A percentile compares a stretch with the other conserved stretches of the same genome.
Evolutionary conservation across 2,888 invertebrate genomes (phyloP).

Genomic region (Neelides folsomi): DNA sequence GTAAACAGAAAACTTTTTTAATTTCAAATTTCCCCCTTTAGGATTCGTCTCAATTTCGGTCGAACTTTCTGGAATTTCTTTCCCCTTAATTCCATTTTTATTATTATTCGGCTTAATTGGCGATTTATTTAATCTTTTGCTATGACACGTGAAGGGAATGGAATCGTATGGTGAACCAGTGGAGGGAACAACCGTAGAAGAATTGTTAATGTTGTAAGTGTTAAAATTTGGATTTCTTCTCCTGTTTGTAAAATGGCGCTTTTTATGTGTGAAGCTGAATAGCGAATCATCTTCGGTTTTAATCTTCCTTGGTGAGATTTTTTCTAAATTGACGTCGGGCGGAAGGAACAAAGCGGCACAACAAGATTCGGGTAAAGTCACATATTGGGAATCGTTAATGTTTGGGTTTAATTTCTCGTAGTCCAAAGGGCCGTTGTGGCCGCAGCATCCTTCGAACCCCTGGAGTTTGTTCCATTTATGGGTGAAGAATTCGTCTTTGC

Average conservation of each 20-base stretch:
- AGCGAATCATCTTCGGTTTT: too few species aligned
- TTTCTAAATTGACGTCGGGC: neutral
- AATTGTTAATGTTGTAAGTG: too few species aligned
- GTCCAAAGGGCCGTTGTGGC: conserved; percentile 50
- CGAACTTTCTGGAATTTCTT: too few species aligned
- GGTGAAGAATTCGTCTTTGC: conserved; percentile 57
- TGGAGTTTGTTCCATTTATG: conserved; percentile 26
- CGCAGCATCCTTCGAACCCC: conserved; percentile 49
- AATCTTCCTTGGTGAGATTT: too few species aligned
- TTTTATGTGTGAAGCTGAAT: too few species aligned
- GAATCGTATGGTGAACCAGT: neutral
- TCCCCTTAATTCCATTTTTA: too few species aligned
- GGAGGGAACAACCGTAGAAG: neutral
- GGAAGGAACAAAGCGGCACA: conserved; percentile 25
- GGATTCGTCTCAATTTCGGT: too few species aligned
- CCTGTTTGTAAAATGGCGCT: too few species aligned
- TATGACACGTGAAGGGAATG: neutral
- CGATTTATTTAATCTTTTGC: too few species aligned
- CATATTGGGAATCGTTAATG: neutral
- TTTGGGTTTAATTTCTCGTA: conserved; percentile 26
- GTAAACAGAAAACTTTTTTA: conserved; percentile 21
- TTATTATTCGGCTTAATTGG: too few species aligned
- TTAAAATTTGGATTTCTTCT: too few species aligned
- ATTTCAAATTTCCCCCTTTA: too few species aligned
- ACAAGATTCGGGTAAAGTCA: conserved; percentile 22